Base-by-base conservation (phyloP, 2,113 vertebrate genomes). In the Copsychus sechellarum region DNA sequence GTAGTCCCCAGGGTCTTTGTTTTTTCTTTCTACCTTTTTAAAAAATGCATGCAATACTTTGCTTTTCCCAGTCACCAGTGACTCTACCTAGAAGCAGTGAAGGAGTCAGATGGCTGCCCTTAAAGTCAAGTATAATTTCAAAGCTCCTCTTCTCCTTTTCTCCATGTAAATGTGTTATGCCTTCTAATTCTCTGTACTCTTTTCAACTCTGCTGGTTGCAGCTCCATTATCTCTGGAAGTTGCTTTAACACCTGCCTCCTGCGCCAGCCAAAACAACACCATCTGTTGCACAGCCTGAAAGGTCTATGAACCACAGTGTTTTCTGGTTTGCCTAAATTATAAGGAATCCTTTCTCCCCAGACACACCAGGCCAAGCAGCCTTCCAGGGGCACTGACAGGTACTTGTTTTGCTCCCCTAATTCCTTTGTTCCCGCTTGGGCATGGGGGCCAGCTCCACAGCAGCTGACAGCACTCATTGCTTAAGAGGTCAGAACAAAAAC, bases 171-270 rank as follows among this genome's bases (percentile, higher is more conserved):
- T 47, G 17, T 14, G 16, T 56, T 61, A 60, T 10, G 56, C 54
- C 45, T 78, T 92, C 53, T 83, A 58, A 95, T 83, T 65, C 82
- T 61, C 48, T 36, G 47, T 12, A 25, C 67, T 79, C 58, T 36
- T 93, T 95, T 84, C 86, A 82, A 86, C 80, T 89, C 73, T 58
- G 67, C 67, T 16, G 45, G 50, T 67, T 89, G 61, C 54, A 85
- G 84, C 72, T 90, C 84, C 82, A 76, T 93, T 91, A 64, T 94
- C 92, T 73, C 74, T 93, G 69, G 81, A 96, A 97, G 82, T 57
- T 72, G 51, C 74, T 80, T 38, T 58, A 86, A 51, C 72, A 88
- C 64, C 88, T 96, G 94, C 93, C 79, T 96, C 70, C 79, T 65
- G 42, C 0, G 19, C 88, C 61, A 91, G 91, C 86, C 95, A 93